Conservation (phyloP, 2,888 invertebrate genomes). For the Orthosia gothica region DNA sequence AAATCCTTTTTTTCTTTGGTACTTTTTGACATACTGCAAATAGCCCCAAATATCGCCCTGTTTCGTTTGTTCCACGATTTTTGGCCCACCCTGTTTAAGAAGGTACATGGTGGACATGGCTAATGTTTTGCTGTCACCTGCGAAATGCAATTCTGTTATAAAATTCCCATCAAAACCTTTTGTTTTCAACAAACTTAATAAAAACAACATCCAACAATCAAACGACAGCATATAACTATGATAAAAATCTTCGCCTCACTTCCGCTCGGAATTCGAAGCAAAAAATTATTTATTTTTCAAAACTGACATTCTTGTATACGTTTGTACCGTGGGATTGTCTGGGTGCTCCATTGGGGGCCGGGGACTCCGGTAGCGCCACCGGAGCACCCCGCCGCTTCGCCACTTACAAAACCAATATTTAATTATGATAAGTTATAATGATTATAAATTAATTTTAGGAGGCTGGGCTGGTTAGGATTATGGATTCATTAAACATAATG, state of each 20-base stretch:
- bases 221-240: conserved; percentile 54
- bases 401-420: conserved; percentile 77
- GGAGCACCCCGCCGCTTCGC: conserved; percentile 76
- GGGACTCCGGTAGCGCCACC: conserved; percentile 76
- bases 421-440: conserved; percentile 74
- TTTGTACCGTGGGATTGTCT: conserved; percentile 73
- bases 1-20: no score
- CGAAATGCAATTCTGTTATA: background rate
- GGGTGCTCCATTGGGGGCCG: conserved; percentile 66
- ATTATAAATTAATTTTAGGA: conserved; percentile 73
- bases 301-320: conserved; percentile 71
- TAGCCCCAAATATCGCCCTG: no score
- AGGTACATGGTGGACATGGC: background rate
- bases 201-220: conserved; percentile 55
- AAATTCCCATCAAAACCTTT: background rate
- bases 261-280: conserved; percentile 73
- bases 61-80: no score
- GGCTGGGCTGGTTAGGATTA: conserved; percentile 48
- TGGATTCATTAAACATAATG: conserved; percentile 62
- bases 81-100: no score
- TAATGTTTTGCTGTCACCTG: background rate
- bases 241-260: conserved; percentile 72
- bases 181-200: conserved; percentile 30
- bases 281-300: conserved; percentile 67
- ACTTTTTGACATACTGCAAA: no score